Conservation (phyloP, 2,113 vertebrate species). For the Girardinichthys multiradiatus region DNA sequence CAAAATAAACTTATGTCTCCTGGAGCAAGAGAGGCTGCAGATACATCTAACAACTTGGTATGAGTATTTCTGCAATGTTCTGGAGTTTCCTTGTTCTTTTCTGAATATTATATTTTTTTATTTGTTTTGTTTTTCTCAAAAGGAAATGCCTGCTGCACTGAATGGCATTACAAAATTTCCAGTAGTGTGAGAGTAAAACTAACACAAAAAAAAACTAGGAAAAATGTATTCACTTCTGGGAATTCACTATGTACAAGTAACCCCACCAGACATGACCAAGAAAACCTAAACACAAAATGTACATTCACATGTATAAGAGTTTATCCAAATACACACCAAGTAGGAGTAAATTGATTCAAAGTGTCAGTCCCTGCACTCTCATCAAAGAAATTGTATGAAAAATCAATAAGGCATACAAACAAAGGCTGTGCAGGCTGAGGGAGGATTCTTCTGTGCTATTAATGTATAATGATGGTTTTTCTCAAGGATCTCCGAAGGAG, state of each 20-base stretch:
- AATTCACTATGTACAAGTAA: no score
- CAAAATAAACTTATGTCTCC: neutral
- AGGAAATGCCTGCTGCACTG: neutral
- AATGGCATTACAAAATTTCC: neutral
- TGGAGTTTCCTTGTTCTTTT: neutral
- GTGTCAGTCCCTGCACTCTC: constrained; percentile 54
- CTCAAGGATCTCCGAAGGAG: constrained; percentile 51
- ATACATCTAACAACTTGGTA: neutral
- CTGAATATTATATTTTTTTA: neutral
- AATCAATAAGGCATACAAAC: constrained; percentile 71
- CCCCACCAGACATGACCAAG: neutral
- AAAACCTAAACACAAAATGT: neutral
- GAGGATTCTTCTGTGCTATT: constrained; percentile 60
- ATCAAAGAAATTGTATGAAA: constrained; percentile 64
- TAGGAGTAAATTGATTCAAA: constrained; percentile 60
- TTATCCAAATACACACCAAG: constrained; percentile 15
- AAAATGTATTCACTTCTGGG: neutral
- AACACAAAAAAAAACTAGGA: neutral
- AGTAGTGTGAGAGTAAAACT: neutral
- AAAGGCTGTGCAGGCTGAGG: constrained; percentile 40
- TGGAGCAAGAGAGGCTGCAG: neutral
- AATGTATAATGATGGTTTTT: constrained; percentile 66
- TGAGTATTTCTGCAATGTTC: neutral
- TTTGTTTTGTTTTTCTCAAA: neutral
- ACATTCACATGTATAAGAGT: neutral